phyloP scores from a whole-genome alignment of 2,113 vertebrate genomes.

The Lathamus discolor region DNA sequence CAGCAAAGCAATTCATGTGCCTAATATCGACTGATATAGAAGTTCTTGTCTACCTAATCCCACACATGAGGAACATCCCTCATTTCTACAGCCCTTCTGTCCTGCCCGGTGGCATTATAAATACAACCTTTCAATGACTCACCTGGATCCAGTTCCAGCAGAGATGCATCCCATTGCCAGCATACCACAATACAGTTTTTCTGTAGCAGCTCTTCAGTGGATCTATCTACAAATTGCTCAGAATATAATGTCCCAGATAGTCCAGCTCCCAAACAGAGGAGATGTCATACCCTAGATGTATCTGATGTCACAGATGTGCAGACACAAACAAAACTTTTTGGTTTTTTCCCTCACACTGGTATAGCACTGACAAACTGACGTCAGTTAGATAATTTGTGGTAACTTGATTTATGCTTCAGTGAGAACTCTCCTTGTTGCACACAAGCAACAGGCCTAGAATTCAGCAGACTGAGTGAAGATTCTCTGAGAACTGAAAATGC shows the following conservation, averaged over 20 bases:
- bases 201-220: neutral
- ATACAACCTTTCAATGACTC: neutral
- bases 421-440: neutral
- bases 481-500: neutral
- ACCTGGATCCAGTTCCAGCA: neutral
- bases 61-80: neutral
- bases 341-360: neutral
- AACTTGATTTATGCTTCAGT: neutral
- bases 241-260: neutral
- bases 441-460: neutral
- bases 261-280: neutral
- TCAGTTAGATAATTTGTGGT: neutral
- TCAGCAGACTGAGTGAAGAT: neutral
- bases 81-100: neutral
- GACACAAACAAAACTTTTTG: neutral
- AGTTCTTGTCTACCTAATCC: neutral
- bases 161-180: neutral
- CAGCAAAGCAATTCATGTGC: neutral
- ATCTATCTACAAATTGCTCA: neutral
- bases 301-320: neutral
- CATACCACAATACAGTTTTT: neutral
- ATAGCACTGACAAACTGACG: neutral
- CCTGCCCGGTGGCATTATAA: neutral
- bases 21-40: neutral
- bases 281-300: neutral